These are phyloP conservation scores for Nycticorax nycticorax DNA, from an alignment of 2,113 vertebrate genomes.

Conservation along the genomic window DNA sequence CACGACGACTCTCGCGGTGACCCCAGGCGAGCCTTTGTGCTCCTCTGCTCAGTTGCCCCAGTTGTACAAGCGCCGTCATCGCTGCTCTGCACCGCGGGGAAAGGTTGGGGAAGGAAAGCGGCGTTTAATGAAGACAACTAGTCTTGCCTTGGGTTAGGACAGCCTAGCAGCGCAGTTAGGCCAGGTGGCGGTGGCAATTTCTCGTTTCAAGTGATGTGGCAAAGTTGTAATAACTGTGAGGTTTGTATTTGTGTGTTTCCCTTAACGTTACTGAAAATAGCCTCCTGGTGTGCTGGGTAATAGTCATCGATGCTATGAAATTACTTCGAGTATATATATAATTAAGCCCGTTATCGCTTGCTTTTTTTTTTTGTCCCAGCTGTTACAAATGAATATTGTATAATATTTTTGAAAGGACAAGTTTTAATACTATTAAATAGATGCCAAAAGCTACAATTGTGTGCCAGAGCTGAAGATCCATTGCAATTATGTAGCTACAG, in stretches of 20 bases:
- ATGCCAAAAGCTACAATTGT: neutral
- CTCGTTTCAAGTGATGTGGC: fast-evolving
- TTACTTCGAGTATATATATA: neutral
- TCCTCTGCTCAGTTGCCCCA: neutral
- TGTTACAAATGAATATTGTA: neutral
- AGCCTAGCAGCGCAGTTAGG: neutral
- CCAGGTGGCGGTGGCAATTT: neutral
- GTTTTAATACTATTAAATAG: neutral
- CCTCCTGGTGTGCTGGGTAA: neutral
- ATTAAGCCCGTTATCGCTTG: neutral
- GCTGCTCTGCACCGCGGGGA: neutral
- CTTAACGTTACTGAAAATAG: neutral
- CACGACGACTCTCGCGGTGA: fast-evolving
- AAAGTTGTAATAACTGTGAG: neutral
- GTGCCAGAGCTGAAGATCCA: neutral
- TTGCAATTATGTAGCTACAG: neutral
- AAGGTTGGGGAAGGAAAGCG: neutral
- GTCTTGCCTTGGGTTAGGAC: neutral
- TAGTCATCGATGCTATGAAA: neutral
- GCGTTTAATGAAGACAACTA: neutral
- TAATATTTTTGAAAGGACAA: neutral
- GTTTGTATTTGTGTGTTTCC: neutral
- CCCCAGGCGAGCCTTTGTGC: fast-evolving
- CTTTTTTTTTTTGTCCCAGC: neutral
- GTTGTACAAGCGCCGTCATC: fast-evolving